Evolutionary conservation across 2,113 vertebrate genomes (phyloP).

Genomic region (Epinephelus cyanopodus): DNA sequence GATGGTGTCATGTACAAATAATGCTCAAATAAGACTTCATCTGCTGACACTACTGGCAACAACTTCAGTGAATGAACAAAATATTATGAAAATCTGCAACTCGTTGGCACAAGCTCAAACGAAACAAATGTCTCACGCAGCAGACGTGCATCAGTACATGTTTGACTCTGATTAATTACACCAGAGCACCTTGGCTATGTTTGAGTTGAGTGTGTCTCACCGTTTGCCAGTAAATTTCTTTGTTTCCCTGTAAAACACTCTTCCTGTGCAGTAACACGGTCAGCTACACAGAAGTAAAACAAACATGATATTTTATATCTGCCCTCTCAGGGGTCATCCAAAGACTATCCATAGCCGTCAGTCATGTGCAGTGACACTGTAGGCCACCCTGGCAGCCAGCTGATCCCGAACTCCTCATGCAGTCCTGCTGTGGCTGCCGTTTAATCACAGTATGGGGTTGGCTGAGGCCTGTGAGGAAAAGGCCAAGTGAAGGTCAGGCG

Average conservation of each 20-base stretch:
- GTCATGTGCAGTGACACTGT: not conserved
- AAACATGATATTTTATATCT: constrained; percentile 8
- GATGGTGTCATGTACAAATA: not conserved
- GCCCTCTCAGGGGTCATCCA: not conserved
- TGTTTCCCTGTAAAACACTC: constrained; percentile 31
- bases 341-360: not conserved
- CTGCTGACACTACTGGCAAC: not conserved
- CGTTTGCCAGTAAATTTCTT: not conserved
- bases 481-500: constrained; percentile 3
- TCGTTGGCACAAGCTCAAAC: constrained; percentile 9
- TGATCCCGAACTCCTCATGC: not conserved
- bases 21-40: constrained; percentile 3
- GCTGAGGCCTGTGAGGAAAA: not conserved
- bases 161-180: constrained; percentile 40
- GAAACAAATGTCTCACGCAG: constrained; percentile 6
- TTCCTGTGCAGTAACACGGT: constrained; percentile 5
- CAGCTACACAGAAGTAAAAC: not conserved
- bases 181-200: constrained; percentile 14
- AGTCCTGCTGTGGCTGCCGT: constrained; percentile 17
- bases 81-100: constrained; percentile 3
- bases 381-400: constrained; percentile 10
- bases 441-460: constrained; percentile 4
- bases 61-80: not conserved
- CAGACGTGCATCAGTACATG: not conserved
- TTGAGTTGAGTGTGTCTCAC: constrained; percentile 23